A percentile compares a stretch with the other conserved stretches of the same genome.
Evolutionary conservation across 1,140 invertebrate species (phyloP).

Genomic region (Megalonaias nervosa): DNA sequence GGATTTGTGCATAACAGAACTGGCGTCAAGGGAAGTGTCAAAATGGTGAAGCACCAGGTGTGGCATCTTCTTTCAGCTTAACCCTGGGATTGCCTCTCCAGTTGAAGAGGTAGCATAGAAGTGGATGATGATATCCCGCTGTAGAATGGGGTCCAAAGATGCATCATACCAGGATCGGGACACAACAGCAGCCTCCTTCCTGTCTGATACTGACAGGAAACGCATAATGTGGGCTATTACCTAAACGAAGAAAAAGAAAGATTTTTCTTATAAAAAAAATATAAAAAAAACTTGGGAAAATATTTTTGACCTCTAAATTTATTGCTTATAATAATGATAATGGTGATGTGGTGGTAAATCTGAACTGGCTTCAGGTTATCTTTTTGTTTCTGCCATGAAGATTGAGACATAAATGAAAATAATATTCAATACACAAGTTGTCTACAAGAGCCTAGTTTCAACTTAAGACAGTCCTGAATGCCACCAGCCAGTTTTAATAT

Average conservation of each 20-base stretch:
- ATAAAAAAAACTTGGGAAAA: too few relatives aligned
- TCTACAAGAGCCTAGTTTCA: too few relatives aligned
- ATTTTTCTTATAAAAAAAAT: too few relatives aligned
- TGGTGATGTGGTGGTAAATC: too few relatives aligned
- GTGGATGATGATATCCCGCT: slow-evolving; percentile 58
- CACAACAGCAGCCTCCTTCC: slow-evolving; percentile 66
- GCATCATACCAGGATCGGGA: slow-evolving; percentile 65
- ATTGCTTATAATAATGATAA: too few relatives aligned
- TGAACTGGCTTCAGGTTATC: too few relatives aligned
- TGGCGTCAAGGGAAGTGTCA: slow-evolving; percentile 54
- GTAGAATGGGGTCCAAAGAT: slow-evolving; percentile 63
- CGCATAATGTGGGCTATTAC: slow-evolving; percentile 63
- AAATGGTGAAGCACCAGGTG: slow-evolving; percentile 59
- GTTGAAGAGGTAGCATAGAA: slow-evolving; percentile 37
- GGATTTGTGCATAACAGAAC: slow-evolving; percentile 46
- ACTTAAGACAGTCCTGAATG: too few relatives aligned
- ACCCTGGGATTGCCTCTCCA: slow-evolving; percentile 18
- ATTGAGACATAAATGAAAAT: too few relatives aligned
- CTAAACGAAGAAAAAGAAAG: slow-evolving; percentile 48
- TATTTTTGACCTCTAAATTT: too few relatives aligned
- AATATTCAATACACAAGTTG: too few relatives aligned
- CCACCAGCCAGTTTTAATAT: too few relatives aligned
- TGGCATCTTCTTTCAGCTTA: slow-evolving; percentile 42
- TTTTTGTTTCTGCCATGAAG: too few relatives aligned
- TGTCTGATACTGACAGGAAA: slow-evolving; percentile 64